These are phyloP conservation scores for Ectobius pallidus DNA, from an alignment of 2,888 invertebrate genomes.

Conservation along the genomic window DNA sequence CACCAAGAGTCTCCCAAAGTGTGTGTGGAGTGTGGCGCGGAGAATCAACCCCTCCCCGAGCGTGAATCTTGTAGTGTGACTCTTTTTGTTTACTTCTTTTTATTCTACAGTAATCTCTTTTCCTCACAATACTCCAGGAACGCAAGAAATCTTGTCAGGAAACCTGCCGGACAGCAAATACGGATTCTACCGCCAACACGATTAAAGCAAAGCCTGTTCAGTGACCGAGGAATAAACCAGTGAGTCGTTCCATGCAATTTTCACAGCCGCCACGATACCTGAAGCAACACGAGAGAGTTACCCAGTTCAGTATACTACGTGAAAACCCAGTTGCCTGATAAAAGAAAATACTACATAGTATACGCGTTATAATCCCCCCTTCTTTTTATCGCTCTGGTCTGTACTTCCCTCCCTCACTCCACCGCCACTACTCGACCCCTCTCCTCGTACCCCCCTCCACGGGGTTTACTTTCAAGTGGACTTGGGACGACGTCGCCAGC, in stretches of 20 bases:
- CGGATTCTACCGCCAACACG: too few species aligned
- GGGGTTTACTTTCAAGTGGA: not conserved
- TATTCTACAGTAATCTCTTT: conserved; percentile 14
- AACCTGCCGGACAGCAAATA: not conserved
- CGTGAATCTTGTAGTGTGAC: conserved; percentile 12
- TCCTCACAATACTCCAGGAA: conserved; percentile 9
- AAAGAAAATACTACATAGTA: not conserved
- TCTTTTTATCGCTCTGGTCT: not conserved
- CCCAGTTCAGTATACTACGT: not conserved
- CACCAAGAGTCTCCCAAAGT: conserved; percentile 34
- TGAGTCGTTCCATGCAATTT: not conserved
- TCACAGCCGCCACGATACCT: not conserved
- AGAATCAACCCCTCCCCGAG: conserved; percentile 6
- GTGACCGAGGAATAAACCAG: conserved; percentile 1
- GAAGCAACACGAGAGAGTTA: not conserved
- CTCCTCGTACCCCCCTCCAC: not conserved
- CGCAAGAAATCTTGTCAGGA: not conserved
- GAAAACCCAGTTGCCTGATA: not conserved
- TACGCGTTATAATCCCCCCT: not conserved
- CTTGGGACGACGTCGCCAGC: not conserved
- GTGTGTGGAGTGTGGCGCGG: conserved; percentile 36
- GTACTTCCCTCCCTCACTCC: not conserved
- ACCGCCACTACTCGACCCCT: not conserved
- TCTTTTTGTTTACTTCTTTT: conserved; percentile 4
- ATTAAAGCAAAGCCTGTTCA: too few species aligned